phyloP scores from a whole-genome alignment of 2,113 vertebrate genomes.

The Bambusicola thoracicus region DNA sequence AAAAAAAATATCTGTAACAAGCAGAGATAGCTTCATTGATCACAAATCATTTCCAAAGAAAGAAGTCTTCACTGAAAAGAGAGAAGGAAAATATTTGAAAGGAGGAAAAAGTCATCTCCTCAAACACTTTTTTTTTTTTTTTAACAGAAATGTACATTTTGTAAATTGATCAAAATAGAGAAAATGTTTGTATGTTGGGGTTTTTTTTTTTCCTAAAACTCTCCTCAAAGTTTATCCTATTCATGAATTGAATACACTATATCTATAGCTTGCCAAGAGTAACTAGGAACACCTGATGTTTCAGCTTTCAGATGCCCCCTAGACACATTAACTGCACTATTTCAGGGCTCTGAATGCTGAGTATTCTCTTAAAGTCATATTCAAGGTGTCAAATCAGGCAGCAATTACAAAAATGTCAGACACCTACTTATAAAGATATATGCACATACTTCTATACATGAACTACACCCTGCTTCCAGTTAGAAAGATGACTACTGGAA shows the following conservation, averaged over 20 bases:
- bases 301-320: background rate
- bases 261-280: background rate
- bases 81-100: background rate
- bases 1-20: background rate
- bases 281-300: background rate
- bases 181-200: background rate
- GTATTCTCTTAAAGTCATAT: background rate
- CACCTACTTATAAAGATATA: background rate
- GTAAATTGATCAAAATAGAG: background rate
- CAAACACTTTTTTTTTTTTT: background rate
- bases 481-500: background rate
- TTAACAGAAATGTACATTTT: background rate
- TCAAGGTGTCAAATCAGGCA: background rate
- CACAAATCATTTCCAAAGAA: background rate
- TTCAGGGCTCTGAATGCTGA: background rate
- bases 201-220: background rate
- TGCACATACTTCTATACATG: background rate
- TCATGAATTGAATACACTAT: background rate
- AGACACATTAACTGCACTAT: background rate
- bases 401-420: background rate
- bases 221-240: background rate
- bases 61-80: background rate
- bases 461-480: background rate
- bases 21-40: background rate
- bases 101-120: background rate